These are phyloP conservation scores for Cydia pomonella DNA, from an alignment of 1,140 invertebrate species.

Conservation along the genomic window DNA sequence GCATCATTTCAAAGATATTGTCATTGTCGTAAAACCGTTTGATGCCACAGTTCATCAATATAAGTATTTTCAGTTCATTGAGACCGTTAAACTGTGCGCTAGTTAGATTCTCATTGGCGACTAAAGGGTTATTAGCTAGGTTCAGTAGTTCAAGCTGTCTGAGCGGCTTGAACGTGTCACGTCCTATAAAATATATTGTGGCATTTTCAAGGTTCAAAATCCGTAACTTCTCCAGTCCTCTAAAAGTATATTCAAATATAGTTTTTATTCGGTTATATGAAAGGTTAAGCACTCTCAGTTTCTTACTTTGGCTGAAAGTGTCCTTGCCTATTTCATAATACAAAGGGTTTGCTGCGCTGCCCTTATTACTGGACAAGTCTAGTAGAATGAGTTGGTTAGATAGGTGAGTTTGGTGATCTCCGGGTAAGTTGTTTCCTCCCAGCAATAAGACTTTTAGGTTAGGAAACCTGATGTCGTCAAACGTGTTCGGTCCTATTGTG, in stretches of 20 bases:
- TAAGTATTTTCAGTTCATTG: conserved; percentile 73
- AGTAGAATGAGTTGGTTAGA: conserved; percentile 71
- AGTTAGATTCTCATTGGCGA: conserved; percentile 63
- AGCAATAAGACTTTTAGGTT: conserved; percentile 75
- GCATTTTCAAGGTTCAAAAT: conserved; percentile 78
- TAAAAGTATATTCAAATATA: conserved; percentile 75
- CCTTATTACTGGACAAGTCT: conserved; percentile 78
- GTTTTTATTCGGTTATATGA: conserved; percentile 76
- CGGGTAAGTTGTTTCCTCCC: conserved; percentile 75
- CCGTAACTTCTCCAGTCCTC: conserved; percentile 70
- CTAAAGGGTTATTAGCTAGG: conserved; percentile 79
- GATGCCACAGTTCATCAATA: conserved; percentile 77
- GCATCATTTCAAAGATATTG: conserved; percentile 78
- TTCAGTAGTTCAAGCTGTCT: conserved; percentile 76
- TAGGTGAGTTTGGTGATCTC: conserved; percentile 72
- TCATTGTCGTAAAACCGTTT: conserved; percentile 70
- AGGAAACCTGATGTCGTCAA: conserved; percentile 67
- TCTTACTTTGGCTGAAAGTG: conserved; percentile 57
- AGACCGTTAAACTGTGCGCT: conserved; percentile 75
- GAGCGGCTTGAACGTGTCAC: conserved; percentile 68
- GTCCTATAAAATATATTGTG: conserved; percentile 74
- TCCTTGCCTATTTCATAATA: conserved; percentile 74
- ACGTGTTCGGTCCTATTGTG: conserved; percentile 59
- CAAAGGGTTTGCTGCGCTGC: conserved; percentile 59
- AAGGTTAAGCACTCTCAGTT: conserved; percentile 68